Evolutionary conservation across 2,888 invertebrate species (phyloP), one percentile per base, ranked within the genome.

Genomic region (Saturnia pavonia): DNA sequence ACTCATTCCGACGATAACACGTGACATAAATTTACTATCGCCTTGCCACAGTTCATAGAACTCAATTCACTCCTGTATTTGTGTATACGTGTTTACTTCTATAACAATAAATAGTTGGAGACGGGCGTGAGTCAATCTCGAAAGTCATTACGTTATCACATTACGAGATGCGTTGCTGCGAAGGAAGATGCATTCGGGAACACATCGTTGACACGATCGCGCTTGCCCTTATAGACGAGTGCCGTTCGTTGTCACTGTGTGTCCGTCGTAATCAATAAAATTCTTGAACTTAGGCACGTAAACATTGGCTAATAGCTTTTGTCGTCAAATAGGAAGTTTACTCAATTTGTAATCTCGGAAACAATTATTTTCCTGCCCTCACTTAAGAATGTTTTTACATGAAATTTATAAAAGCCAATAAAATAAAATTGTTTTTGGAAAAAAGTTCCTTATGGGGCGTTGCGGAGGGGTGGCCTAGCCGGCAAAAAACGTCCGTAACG

Each of bases 1-100:
- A 90, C 87, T 88, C 84, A 88, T 85, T 88, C 80, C 77, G 78
- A 74, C 77, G 87, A 91, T 92, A 91, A 89, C 84, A 82, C 80
- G 82, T 90, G 92, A 91, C 92, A 92, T 88, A 88, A 89, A 91
- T 91, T 86, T 85, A 83, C 82, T 91, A 91, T 91, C 90, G 81
- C 76, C 78, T 79, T 77, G 80, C 76, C 78, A 82, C 86, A 89
- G 91, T 92, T 92, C 92, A 90, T 88, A 88, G 92, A 92, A 92
- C 91, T 90, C 88, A 83, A 83, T 82, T 83, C 87, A 83, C 83
- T 84, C 72, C 75, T 75, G 79, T 84, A 80, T 77, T 76, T 78
- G 78, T 81, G 74, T 79, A 66, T 79, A 76, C 74, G 76, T 78
- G 82, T 83, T 80, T 87, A 85, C 87, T 84, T 86, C 88, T 88